These are phyloP conservation scores for Brienomyrus longianalis DNA, from an alignment of 2,113 vertebrate species.

Conservation along the genomic window DNA sequence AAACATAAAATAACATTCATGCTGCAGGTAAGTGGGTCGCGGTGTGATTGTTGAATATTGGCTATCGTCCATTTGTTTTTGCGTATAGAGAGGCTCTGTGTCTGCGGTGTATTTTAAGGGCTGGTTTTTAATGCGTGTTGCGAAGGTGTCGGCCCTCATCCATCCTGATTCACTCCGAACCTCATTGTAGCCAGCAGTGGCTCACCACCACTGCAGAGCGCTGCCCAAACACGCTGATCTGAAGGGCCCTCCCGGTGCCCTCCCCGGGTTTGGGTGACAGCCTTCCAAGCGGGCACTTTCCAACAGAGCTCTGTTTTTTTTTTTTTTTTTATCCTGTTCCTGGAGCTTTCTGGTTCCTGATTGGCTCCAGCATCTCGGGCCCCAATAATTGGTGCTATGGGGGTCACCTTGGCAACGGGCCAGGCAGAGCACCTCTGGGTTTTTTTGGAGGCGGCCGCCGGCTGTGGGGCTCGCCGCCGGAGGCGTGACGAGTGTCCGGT, in stretches of 20 bases:
- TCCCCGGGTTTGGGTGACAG: background rate
- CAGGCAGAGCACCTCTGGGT: background rate
- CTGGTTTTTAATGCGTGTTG: background rate
- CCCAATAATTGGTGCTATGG: constrained; percentile 22
- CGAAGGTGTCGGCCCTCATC: no score
- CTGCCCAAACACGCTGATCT: background rate
- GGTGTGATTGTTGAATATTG: background rate
- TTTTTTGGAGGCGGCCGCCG: background rate
- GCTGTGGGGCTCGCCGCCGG: background rate
- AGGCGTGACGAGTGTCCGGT: background rate
- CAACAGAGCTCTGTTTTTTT: background rate
- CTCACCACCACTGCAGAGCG: background rate
- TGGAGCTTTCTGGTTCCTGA: background rate
- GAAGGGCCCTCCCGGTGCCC: background rate
- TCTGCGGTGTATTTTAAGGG: background rate
- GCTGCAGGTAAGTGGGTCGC: background rate
- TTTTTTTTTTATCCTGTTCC: background rate
- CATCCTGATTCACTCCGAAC: background rate
- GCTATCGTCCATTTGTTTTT: background rate
- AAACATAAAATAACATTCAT: background rate
- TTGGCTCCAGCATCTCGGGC: background rate
- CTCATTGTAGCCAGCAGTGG: background rate
- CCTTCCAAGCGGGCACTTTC: background rate
- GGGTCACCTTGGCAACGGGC: constrained; percentile 16
- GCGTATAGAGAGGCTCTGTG: background rate